A percentile compares a stretch with the other conserved stretches of the same genome.
Evolutionary conservation across 2,888 invertebrate species (phyloP).

Genomic region (Limulus polyphemus): DNA sequence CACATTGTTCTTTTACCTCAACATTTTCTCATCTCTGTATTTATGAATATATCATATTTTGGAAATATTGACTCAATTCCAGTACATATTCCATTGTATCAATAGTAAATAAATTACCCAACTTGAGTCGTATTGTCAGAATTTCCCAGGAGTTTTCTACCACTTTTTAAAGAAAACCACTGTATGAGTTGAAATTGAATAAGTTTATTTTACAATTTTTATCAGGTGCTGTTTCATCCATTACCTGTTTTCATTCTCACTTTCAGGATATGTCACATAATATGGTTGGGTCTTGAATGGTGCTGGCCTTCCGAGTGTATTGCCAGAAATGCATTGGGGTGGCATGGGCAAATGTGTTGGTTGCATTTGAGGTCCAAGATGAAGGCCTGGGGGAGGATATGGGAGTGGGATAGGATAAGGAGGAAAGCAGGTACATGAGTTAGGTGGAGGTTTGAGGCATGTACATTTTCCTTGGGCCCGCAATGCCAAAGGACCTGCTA

Average conservation of each 20-base stretch:
- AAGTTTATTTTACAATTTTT: too few species aligned
- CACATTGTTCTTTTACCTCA: too few species aligned
- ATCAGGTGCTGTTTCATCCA: neutral
- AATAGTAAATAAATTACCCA: too few species aligned
- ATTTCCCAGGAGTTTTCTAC: too few species aligned
- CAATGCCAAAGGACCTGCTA: conserved; percentile 40
- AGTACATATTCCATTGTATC: too few species aligned
- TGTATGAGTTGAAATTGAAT: too few species aligned
- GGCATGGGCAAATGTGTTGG: conserved; percentile 15
- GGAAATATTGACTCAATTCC: too few species aligned
- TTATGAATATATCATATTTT: too few species aligned
- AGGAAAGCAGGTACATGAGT: conserved; percentile 29
- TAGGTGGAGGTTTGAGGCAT: conserved; percentile 38
- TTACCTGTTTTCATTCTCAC: conserved; percentile 31
- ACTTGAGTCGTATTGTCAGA: too few species aligned
- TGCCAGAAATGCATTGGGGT: conserved; percentile 29
- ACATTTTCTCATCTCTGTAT: too few species aligned
- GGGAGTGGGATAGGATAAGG: conserved; percentile 22
- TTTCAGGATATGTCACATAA: conserved; percentile 35
- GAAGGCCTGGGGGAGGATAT: conserved; percentile 33
- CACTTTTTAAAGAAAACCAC: too few species aligned
- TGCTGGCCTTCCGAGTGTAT: conserved; percentile 11
- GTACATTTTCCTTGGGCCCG: conserved; percentile 41
- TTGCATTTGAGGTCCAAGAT: conserved; percentile 26
- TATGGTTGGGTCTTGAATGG: conserved; percentile 30